Evolutionary conservation across 37 sponge, comb jelly and placozoan species (phyloP), one percentile per base, ranked within the genome.

Genomic region (Tethya wilhelma): DNA sequence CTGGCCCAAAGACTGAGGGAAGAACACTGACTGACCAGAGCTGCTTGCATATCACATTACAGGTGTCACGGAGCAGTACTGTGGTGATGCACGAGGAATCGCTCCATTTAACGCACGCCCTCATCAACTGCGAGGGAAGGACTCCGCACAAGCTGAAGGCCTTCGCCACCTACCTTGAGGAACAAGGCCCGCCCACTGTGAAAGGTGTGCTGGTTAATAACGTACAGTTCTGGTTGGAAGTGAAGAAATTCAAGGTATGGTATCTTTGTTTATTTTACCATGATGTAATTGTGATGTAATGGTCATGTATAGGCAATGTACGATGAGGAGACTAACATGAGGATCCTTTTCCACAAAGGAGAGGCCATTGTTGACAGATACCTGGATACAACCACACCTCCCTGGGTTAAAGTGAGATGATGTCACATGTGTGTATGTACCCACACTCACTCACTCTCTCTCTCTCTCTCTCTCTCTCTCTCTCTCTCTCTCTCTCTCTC

Each of bases 331-430:
- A 56, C 75, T 36, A 58, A 59, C 12, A 59, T 38, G 37, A 38
- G 1, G 5, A 26, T 34, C 4, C 37, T 75, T 1, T 59, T 34
- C n/a, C 59, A 59, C 28, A 75, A 75, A 56, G 59, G 26, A 33
- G 75, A 75, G 42, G 75, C 75, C 17, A 3, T 75, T 36, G 42
- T 75, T 14, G 75, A 75, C 60, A 11, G 75, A 9, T 75, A 75
- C 37, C 41, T 75, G 29, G 75, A 75, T 33, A 55, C 75, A n/a
- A n/a, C 59, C 41, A 42, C 75, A 2, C 75, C 36, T 38, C 75
- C 75, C 17, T 75, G 75, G 75, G 37, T 75, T 3, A 75, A 75
- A 33, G 75, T 75, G 75, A 58, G 30, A 28, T 28, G 2, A 2
- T 11, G n/a, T 22, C 4, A 34, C 2, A 43, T 43, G 3, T 43